Conservation (phyloP, 2,113 vertebrate genomes). For the Lota lota region DNA sequence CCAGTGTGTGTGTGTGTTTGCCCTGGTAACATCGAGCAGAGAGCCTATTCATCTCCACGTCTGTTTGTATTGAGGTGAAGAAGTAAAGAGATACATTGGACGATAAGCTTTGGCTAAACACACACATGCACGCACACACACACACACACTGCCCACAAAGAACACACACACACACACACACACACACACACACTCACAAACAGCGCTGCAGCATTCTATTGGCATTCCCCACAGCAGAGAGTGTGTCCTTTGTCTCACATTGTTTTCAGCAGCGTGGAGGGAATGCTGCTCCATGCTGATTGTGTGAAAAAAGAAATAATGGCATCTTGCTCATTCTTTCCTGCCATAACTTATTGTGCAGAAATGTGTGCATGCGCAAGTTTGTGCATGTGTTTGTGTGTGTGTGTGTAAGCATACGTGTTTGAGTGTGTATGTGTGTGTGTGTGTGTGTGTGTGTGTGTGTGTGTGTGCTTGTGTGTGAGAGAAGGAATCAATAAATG, state of each 20-base stretch:
- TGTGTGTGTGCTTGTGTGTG: neutral
- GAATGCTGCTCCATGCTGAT: constrained; percentile 38
- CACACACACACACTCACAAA: constrained; percentile 12
- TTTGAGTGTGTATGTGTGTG: neutral
- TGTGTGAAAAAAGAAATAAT: constrained; percentile 21
- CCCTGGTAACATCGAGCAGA: constrained; percentile 31
- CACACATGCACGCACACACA: constrained; percentile 10
- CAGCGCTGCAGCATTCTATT: constrained; percentile 35
- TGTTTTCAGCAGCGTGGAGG: constrained; percentile 48
- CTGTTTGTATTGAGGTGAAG: constrained; percentile 37
- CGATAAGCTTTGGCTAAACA: neutral
- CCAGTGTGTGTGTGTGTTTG: constrained; percentile 2
- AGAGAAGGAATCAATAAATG: neutral
- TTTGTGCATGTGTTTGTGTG: neutral
- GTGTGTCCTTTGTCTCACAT: constrained; percentile 57
- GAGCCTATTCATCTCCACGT: constrained; percentile 61
- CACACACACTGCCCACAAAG: neutral
- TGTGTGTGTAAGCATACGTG: neutral
- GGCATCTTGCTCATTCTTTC: constrained; percentile 4
- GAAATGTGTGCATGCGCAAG: no score
- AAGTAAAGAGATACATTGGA: neutral
- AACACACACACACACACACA: neutral
- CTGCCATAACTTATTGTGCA: neutral
- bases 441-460: neutral
- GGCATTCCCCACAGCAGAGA: constrained; percentile 41